Base-by-base conservation (phyloP, 2,113 vertebrate species). In the Passer montanus region DNA sequence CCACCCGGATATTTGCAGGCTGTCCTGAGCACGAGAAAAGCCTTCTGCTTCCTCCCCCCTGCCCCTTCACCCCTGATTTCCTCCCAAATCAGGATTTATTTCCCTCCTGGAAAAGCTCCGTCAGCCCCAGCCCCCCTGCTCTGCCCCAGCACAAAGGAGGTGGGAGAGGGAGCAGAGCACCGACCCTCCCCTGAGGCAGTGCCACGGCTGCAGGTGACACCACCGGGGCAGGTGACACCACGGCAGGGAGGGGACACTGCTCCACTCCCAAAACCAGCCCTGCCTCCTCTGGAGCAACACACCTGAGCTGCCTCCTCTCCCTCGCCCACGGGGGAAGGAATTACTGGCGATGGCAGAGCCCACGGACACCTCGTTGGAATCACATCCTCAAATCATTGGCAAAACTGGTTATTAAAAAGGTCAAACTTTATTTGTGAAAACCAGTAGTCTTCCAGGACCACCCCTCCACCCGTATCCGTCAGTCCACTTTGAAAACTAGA, bases 351-450 rank as follows among this genome's bases (percentile, higher is more conserved):
- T n/a, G 82, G 75, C 10, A 91, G 90, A 91, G 94, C 94, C 92
- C 90, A 79, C 83, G 9, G 52, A 60, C 86, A 19, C 91, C 76
- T 86, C 2, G 66, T 33, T 72, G 18, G 30, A 97, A 93, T 91
- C 95, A 97, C n/a, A 97, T 89, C 96, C 96, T 94, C 93, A 91
- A 95, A 91, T 79, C 87, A 94, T 76, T 66, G 77, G 88, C 93
- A 80, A 96, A 94, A 90, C 50, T 95, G 93, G 92, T 96, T 94
- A 95, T 96, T 95, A 97, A 92, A 96, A 97, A 96, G 93, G 95
- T 95, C 96, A 97, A 96, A 95, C 94, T 97, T 96, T 96, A 95
- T 96, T 96, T 95, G 85, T 96, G 96, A 96, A 95, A 96, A 94
- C 92, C 95, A 96, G 95, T 94, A 96, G 90, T 93, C 94, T 95